Conservation (phyloP, 2,113 vertebrate genomes). For the Channa argus region DNA sequence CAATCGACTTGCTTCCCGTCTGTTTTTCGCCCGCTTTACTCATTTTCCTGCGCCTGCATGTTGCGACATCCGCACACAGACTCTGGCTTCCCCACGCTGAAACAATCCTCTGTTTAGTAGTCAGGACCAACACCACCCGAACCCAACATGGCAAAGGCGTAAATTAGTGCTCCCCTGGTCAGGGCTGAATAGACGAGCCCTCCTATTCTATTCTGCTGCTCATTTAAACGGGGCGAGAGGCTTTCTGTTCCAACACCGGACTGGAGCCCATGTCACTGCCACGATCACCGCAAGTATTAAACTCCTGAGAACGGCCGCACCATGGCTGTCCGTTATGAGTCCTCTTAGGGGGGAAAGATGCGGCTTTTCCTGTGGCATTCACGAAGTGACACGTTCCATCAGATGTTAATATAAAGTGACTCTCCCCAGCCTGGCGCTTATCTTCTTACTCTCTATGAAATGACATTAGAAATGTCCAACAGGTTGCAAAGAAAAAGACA, state of each 20-base stretch:
- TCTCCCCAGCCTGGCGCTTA: neutral
- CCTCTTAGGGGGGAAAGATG: neutral
- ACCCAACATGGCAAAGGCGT: constrained; percentile 82
- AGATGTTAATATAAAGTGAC: neutral
- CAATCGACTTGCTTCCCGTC: fast-evolving
- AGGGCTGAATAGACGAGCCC: constrained; percentile 74
- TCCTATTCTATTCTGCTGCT: constrained; percentile 62
- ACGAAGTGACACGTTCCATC: constrained; percentile 17
- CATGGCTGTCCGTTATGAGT: too few relatives aligned
- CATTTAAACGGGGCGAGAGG: constrained; percentile 56
- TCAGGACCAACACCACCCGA: constrained; percentile 79
- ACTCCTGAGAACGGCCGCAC: constrained; percentile 5
- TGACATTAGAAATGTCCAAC: neutral
- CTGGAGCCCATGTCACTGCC: constrained; percentile 42
- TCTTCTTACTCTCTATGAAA: neutral
- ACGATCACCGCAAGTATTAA: constrained; percentile 27
- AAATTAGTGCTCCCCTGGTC: constrained; percentile 84
- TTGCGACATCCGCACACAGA: constrained; percentile 75
- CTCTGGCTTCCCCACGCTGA: constrained; percentile 69
- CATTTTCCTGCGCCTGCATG: constrained; percentile 58
- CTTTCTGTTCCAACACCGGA: constrained; percentile 39
- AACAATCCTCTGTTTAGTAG: constrained; percentile 85
- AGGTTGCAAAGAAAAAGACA: neutral
- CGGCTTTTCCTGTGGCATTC: neutral
- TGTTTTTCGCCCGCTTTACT: neutral